Evolutionary conservation across 1,140 invertebrate genomes (phyloP).

Genomic region (Bombus superbus): DNA sequence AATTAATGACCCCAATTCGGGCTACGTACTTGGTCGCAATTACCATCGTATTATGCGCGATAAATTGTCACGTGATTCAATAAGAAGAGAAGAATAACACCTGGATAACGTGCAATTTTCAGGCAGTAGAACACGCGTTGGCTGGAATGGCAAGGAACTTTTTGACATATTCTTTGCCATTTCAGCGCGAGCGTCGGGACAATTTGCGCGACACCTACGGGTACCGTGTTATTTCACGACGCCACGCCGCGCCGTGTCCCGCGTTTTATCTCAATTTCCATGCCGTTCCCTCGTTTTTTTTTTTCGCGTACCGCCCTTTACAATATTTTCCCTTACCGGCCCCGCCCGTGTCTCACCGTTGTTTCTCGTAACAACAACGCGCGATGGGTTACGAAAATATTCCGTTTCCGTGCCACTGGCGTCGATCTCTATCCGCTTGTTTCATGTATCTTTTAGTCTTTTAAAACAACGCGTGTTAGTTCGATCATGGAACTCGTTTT

Average conservation of each 20-base stretch:
- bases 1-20: constrained; percentile 19
- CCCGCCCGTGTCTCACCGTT: background rate
- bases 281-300: background rate
- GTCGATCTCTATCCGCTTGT: background rate
- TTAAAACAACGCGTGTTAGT: background rate
- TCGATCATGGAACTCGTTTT: background rate
- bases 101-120: constrained; percentile 4
- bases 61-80: background rate
- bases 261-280: constrained; percentile 44
- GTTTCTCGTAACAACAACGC: constrained; percentile 33
- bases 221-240: constrained; percentile 22
- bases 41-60: background rate
- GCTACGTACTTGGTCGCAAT: background rate
- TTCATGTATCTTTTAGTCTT: background rate
- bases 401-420: background rate
- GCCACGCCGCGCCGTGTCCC: background rate
- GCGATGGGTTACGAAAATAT: constrained; percentile 31
- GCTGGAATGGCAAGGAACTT: background rate
- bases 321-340: constrained; percentile 29
- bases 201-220: constrained; percentile 22
- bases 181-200: background rate
- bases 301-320: constrained; percentile 26
- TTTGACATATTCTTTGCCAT: constrained; percentile 1
- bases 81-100: background rate
- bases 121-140: background rate